Evolutionary conservation across 2,888 invertebrate genomes (phyloP), one percentile per base, ranked within the genome.

Genomic region (Pristionchus fissidentatus): DNA sequence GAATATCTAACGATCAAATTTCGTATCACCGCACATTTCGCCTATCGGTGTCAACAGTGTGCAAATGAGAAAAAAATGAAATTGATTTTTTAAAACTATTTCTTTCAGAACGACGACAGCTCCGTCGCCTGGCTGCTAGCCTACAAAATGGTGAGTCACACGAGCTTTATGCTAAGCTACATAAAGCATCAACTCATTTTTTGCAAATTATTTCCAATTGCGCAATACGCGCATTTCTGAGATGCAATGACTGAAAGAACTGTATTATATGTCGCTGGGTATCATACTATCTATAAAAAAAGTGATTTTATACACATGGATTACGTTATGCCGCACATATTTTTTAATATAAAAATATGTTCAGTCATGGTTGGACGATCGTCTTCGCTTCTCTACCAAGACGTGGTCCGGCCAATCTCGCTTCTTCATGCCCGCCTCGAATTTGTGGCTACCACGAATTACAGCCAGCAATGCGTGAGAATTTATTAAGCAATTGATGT

Each of bases 341-440:
- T 19, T 5, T 55, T 22, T 55, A n/a, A 2, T 4, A 13, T 77
- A 3, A 29, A 77, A 26, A 29, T 7, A 2, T 46, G 19, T 41
- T 26, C 22, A 81, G 81, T 66, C 60, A 5, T 81, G 81, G 81
- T 41, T 43, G 49, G 81, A 81, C 66, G 81, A 81, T 32, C 81
- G 81, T 46, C 81, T 81, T 32, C 81, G 81, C 4, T 81, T 62
- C 38, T 66, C 60, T 22, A 32, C 81, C 19, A 81, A 81, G 49
- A 62, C 81, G 22, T 81, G 60, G 62, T 62, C 32, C 46, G 81
- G 81, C 7, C 60, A 62, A 13, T 60, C 38, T 55, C 62, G 66
- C 22, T 81, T 81, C 81, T 81, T 62, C 66, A 49, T 66, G 60
- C 81, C 81, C 0, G 3, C 81, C 3, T 22, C n/a, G 32, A 62